These are phyloP conservation scores for Battus philenor DNA, from an alignment of 1,140 invertebrate genomes.

Conservation along the genomic window DNA sequence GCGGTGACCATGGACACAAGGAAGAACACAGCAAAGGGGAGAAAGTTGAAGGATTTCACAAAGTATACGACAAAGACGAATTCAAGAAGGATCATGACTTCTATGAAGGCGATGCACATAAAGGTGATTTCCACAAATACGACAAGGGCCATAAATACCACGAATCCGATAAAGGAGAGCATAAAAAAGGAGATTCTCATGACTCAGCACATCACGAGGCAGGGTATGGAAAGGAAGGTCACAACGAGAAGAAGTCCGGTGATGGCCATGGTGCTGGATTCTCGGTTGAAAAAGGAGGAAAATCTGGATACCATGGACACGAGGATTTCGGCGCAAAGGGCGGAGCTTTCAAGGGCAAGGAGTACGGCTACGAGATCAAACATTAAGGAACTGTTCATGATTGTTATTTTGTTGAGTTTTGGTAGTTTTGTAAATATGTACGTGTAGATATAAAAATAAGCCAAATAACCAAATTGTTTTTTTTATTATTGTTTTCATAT, in stretches of 20 bases:
- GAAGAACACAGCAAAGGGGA: slow-evolving; percentile 79
- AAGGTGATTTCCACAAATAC: slow-evolving; percentile 77
- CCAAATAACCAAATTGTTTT: slow-evolving; percentile 22
- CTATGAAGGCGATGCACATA: slow-evolving; percentile 79
- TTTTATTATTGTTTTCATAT: slow-evolving; percentile 10
- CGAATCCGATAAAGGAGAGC: slow-evolving; percentile 59
- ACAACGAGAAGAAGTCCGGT: slow-evolving; percentile 64
- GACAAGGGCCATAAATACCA: slow-evolving; percentile 68
- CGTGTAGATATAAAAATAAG: slow-evolving; percentile 41
- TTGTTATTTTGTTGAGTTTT: slow-evolving; percentile 58
- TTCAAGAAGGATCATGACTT: slow-evolving; percentile 83
- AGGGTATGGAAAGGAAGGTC: slow-evolving; percentile 61
- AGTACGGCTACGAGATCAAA: slow-evolving; percentile 59
- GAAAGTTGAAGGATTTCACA: slow-evolving; percentile 81
- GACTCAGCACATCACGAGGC: slow-evolving; percentile 66
- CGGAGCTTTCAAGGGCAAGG: slow-evolving; percentile 45
- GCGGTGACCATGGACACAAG: slow-evolving; percentile 80
- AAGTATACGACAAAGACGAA: slow-evolving; percentile 82
- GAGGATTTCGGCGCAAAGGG: slow-evolving; percentile 61
- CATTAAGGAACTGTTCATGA: slow-evolving; percentile 44
- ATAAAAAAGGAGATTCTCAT: slow-evolving; percentile 70
- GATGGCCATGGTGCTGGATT: slow-evolving; percentile 59
- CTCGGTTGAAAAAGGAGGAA: slow-evolving; percentile 59
- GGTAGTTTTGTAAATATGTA: slow-evolving; percentile 65
- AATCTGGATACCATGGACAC: slow-evolving; percentile 54